These are phyloP conservation scores for Aphrophora alni DNA, from an alignment of 2,888 invertebrate species.

Conservation along the genomic window DNA sequence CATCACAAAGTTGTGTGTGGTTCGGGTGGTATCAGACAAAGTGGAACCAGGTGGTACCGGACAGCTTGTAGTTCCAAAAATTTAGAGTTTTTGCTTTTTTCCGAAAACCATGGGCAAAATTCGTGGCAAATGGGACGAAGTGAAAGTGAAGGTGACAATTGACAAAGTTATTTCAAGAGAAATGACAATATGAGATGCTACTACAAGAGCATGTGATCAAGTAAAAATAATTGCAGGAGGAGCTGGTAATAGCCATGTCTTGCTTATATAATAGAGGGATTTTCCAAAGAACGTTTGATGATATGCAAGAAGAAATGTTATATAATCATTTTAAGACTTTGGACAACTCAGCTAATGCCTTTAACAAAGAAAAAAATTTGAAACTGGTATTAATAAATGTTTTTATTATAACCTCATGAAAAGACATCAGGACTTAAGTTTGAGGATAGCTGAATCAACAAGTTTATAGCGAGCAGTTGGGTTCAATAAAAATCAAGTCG, in stretches of 20 bases:
- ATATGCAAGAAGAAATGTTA: background rate
- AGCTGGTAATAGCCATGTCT: background rate
- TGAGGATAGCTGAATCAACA: conserved; percentile 29
- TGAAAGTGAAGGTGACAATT: background rate
- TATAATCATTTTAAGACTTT: conserved; percentile 19
- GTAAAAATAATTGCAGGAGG: background rate
- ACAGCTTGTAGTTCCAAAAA: too few relatives aligned
- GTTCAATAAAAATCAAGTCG: conserved; percentile 24
- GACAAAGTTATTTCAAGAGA: background rate
- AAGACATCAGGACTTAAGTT: conserved; percentile 10
- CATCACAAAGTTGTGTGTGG: too few relatives aligned
- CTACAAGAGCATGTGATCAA: background rate
- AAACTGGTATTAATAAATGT: conserved; percentile 39
- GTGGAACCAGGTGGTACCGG: too few relatives aligned
- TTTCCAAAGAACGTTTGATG: conserved; percentile 16
- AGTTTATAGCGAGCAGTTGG: conserved; percentile 15
- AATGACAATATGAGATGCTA: background rate
- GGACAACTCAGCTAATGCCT: conserved; percentile 29
- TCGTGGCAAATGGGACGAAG: background rate
- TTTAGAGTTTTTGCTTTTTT: too few relatives aligned
- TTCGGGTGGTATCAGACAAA: too few relatives aligned
- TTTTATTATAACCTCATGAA: conserved; percentile 19
- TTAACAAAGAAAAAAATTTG: conserved; percentile 11
- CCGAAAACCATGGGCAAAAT: background rate
- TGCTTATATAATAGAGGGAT: background rate